Evolutionary conservation across 2,797 vertebrate genomes (phyloP).

Genomic region (Sebastes vulpes): DNA sequence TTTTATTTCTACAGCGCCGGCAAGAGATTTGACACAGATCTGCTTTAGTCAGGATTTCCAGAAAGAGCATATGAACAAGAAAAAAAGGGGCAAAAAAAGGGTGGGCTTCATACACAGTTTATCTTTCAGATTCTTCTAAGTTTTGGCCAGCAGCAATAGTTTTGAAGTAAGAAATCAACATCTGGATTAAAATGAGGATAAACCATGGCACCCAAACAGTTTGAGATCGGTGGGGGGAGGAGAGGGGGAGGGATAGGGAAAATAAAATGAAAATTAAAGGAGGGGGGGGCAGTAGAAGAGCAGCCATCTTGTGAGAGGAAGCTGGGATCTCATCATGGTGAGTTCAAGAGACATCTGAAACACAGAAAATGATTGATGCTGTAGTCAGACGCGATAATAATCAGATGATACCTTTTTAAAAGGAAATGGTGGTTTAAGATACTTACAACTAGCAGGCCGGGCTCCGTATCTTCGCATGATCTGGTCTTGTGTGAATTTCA

Average conservation of each 20-base stretch:
- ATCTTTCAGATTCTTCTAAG: slow-evolving; percentile 62
- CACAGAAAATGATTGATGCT: neutral
- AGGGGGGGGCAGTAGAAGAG: slow-evolving; percentile 62
- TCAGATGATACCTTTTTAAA: neutral
- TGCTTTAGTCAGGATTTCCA: slow-evolving; percentile 73
- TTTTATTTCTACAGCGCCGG: slow-evolving; percentile 80
- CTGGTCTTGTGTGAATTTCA: slow-evolving; percentile 98
- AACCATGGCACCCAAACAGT: slow-evolving; percentile 86
- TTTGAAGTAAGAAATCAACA: slow-evolving; percentile 73
- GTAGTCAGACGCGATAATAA: neutral
- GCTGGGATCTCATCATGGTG: slow-evolving; percentile 79
- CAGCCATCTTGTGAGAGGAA: slow-evolving; percentile 88
- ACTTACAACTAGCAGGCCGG: slow-evolving; percentile 94
- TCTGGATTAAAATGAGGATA: slow-evolving; percentile 78
- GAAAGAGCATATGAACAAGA: slow-evolving; percentile 60
- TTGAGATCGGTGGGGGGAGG: slow-evolving; percentile 55
- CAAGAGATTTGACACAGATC: slow-evolving; percentile 74
- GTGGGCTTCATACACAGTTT: slow-evolving; percentile 66
- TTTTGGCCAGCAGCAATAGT: slow-evolving; percentile 84
- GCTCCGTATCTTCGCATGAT: slow-evolving; percentile 95
- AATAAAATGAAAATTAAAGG: slow-evolving; percentile 49
- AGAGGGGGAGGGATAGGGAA: neutral
- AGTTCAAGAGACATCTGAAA: slow-evolving; percentile 94
- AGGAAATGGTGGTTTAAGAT: neutral
- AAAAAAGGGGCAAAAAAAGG: slow-evolving; percentile 2